Percentiles rank a stretch among this genome's conserved stretches.
Evolutionary conservation across 2,888 invertebrate species (phyloP).

Genomic region (Zonitis immaculata): DNA sequence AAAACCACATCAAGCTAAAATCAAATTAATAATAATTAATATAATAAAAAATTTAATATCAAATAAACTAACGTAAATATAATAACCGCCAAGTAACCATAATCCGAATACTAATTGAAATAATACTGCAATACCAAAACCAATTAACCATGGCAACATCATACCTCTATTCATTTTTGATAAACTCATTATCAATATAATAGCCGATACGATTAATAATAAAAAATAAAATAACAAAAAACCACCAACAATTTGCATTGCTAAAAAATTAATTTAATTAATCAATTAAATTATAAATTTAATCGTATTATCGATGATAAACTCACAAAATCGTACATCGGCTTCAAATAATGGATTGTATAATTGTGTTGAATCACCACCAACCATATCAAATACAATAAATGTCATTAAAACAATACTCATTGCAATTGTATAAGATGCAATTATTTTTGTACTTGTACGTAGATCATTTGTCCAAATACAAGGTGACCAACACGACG

Average conservation of each 20-base stretch:
- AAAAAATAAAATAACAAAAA: slow-evolving; percentile 59
- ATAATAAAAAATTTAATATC: not conserved
- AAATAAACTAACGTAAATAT: slow-evolving; percentile 74
- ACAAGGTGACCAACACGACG: slow-evolving; percentile 84
- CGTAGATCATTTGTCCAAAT: slow-evolving; percentile 78
- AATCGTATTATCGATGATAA: slow-evolving; percentile 4
- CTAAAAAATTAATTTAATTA: slow-evolving; percentile 54
- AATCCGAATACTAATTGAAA: slow-evolving; percentile 78
- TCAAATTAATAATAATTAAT: slow-evolving; percentile 21
- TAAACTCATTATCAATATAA: slow-evolving; percentile 61
- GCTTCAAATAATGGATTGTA: slow-evolving; percentile 88
- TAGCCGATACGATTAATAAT: slow-evolving; percentile 54
- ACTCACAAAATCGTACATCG: slow-evolving; percentile 71
- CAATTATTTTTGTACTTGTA: slow-evolving; percentile 72
- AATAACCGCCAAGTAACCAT: slow-evolving; percentile 84
- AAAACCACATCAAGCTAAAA: slow-evolving; percentile 73
- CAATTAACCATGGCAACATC: slow-evolving; percentile 74
- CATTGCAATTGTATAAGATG: slow-evolving; percentile 71
- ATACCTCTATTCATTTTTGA: slow-evolving; percentile 69
- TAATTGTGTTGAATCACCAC: slow-evolving; percentile 85
- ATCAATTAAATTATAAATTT: slow-evolving; percentile 9
- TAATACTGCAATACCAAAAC: slow-evolving; percentile 63
- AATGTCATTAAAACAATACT: slow-evolving; percentile 70
- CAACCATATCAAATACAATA: slow-evolving; percentile 70
- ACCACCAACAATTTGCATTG: slow-evolving; percentile 67